phyloP scores from a whole-genome alignment of 2,888 invertebrate genomes.

The Drosophila prolongata region DNA sequence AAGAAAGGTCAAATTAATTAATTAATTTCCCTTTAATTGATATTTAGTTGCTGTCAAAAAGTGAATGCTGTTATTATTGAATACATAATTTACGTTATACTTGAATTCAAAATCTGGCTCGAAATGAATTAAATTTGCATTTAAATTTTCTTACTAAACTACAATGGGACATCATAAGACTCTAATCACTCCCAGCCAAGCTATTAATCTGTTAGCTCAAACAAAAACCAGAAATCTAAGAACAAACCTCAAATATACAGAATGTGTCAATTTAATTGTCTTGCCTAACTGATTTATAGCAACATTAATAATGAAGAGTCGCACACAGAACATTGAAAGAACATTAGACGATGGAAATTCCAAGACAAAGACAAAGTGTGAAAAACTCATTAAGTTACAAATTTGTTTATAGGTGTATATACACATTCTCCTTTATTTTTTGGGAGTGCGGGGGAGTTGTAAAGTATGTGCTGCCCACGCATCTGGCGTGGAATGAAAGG shows the following conservation, averaged over 20 bases:
- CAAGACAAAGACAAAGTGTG: conserved; percentile 60
- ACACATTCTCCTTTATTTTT: conserved; percentile 1
- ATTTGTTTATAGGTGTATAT: conserved; percentile 61
- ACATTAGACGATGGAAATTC: conserved; percentile 27
- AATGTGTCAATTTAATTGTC: conserved; percentile 66
- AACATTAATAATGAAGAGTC: conserved; percentile 59
- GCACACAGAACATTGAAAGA: conserved; percentile 30
- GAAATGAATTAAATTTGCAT: not conserved
- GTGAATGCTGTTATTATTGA: not conserved
- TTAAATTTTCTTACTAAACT: conserved; percentile 2
- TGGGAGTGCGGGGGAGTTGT: conserved; percentile 4
- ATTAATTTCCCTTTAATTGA: not conserved
- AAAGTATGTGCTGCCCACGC: conserved; percentile 22
- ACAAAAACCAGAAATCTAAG: conserved; percentile 30
- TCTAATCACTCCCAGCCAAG: conserved; percentile 10
- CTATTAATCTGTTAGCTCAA: conserved; percentile 32
- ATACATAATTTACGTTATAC: not conserved
- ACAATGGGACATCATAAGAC: conserved; percentile 4
- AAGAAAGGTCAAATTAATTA: too few relatives aligned
- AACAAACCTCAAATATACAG: conserved; percentile 44
- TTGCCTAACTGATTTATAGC: conserved; percentile 63
- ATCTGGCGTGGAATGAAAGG: conserved; percentile 26
- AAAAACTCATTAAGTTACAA: conserved; percentile 74
- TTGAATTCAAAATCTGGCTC: not conserved
- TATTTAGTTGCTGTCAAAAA: not conserved